Base-by-base conservation (phyloP, 2,797 vertebrate species). In the Hyperoplus lanceolatus region DNA sequence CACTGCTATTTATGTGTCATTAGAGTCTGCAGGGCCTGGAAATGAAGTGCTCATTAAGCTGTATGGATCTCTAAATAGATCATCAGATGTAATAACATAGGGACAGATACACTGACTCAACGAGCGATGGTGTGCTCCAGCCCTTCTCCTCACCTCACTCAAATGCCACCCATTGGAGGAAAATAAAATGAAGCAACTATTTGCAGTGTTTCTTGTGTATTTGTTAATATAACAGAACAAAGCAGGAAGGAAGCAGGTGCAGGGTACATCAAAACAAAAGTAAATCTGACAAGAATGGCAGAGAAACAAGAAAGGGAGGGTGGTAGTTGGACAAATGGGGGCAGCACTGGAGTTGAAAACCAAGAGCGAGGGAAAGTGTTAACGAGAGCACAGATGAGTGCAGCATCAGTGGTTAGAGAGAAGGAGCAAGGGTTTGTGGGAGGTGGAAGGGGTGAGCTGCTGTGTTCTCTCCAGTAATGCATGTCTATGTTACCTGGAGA, bases 1-100 rank as follows among this genome's bases (percentile, higher is more conserved):
- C 80, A 77, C 57, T 70, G 71, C 81, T 87, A 87, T 88, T 85
- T 81, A 84, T 79, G 76, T 83, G 76, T 74, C 86, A 92, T 86
- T 79, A 77, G 69, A 81, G 60, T 81, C 75, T 81, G 79, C 77
- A 57, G 76, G 73, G 54, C 59, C 73, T 75, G 75, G 67, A 82
- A 85, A 88, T 74, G 39, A 91, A 85, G 84, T 64, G 74, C 71
- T 90, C 53, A 38, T 91, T 89, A 86, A 29, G 75, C 76, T 50
- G 67, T 69, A 55, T 69, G 71, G 79, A 76, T 79, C 38, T 70
- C 61, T 79, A 75, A 87, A 90, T 76, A 90, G 67, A 89, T 84
- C 84, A 85, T 88, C 81, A 87, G 63, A 62, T 80, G 68, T 77
- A 77, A 29, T 45, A 60, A 58, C 81, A 65, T 18, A 65, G 41